phyloP scores from a whole-genome alignment of 2,113 vertebrate genomes.

The Poeciliopsis occidentalis region DNA sequence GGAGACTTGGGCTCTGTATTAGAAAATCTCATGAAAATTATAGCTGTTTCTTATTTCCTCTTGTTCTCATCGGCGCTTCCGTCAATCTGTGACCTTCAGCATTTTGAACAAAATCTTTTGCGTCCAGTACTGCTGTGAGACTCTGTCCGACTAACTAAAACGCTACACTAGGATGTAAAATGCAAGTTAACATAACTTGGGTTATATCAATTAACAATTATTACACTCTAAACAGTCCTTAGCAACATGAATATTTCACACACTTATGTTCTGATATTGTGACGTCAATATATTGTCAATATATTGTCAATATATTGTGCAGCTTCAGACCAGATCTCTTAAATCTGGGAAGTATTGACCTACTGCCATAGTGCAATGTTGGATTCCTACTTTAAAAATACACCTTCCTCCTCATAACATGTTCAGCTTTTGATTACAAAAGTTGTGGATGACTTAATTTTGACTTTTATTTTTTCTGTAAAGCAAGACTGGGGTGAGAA shows the following conservation, averaged over 20 bases:
- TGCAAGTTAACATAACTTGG: background rate
- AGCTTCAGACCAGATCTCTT: background rate
- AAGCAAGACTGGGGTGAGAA: background rate
- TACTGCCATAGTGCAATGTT: background rate
- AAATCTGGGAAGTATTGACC: background rate
- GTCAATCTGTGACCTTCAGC: background rate
- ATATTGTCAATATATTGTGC: background rate
- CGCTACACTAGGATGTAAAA: background rate
- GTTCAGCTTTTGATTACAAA: background rate
- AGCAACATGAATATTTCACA: background rate
- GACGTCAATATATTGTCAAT: background rate
- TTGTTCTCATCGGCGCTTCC: no score
- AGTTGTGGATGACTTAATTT: background rate
- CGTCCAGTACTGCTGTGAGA: background rate
- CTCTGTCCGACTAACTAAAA: background rate
- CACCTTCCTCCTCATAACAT: background rate
- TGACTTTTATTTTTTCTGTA: background rate
- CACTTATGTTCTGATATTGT: background rate
- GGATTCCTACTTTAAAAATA: background rate
- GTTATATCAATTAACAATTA: background rate
- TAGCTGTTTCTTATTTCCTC: background rate
- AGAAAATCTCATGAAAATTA: background rate
- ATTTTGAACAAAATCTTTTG: background rate
- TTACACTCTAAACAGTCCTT: background rate
- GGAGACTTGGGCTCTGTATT: background rate